These are phyloP conservation scores for Mungos mungo DNA, from an alignment of 2,113 vertebrate species.

Conservation along the genomic window DNA sequence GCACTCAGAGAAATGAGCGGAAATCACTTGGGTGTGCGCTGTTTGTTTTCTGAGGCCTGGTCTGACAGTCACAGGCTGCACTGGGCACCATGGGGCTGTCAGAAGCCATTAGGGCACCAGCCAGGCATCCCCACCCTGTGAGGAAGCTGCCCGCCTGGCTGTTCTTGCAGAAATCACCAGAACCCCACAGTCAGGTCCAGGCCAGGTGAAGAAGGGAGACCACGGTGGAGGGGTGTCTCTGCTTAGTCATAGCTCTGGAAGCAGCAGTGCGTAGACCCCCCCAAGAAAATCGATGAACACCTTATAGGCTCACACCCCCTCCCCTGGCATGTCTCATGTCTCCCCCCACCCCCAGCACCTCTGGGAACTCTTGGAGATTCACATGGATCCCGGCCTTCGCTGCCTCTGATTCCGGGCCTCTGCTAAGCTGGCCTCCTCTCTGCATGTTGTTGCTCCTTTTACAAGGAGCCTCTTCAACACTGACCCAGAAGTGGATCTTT, in stretches of 20 bases:
- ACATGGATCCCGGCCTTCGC: accelerated
- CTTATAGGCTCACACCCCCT: too few species aligned
- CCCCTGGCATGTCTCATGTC: neutral
- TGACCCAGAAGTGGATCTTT: neutral
- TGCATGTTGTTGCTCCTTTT: neutral
- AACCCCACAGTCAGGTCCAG: too few species aligned
- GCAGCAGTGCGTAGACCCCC: neutral
- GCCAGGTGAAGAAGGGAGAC: neutral
- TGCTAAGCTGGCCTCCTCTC: neutral
- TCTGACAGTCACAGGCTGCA: conserved; percentile 81
- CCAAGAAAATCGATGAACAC: neutral
- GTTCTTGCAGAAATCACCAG: conserved; percentile 30
- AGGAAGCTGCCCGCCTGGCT: conserved; percentile 68
- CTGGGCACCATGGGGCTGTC: conserved; percentile 84
- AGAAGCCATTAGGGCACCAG: conserved; percentile 80
- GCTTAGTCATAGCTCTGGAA: neutral
- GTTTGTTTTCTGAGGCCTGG: conserved; percentile 85
- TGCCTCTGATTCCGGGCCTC: neutral
- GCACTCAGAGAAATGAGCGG: conserved; percentile 80
- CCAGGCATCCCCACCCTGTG: conserved; percentile 71
- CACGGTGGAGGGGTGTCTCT: neutral
- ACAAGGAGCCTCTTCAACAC: neutral
- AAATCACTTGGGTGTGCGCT: conserved; percentile 82
- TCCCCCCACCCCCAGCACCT: neutral
- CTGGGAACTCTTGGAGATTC: neutral